Evolutionary conservation across 2,797 vertebrate species (phyloP), one percentile per base, ranked within the genome.

Genomic region (Cuniculus paca): DNA sequence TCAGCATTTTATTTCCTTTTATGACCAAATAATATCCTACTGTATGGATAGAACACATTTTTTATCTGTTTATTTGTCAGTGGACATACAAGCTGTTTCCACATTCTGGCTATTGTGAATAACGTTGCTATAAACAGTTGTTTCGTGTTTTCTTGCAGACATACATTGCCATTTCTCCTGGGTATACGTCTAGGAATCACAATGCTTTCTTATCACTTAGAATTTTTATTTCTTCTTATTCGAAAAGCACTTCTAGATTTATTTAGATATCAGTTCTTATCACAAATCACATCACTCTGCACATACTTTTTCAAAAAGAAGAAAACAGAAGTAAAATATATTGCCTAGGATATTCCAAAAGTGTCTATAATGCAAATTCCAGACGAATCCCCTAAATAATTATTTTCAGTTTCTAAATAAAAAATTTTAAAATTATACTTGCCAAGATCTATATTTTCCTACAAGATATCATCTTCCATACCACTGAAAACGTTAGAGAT

Each of bases 241-340:
- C 93, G 72, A 92, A 92, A 78, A 63, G 70, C 26, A 11, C 56
- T 78, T 95, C 61, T 65, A 88, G 79, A 91, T 86, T 77, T 93
- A 91, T 79, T 94, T 83, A 93, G 70, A 80, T 22, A 89, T 89
- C 70, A 70, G 22, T 70, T 85, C 91, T 94, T 93, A 94, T 91
- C 60, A 91, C 8, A 4, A 52, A 79, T 45, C 56, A 45, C 79
- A 94, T 87, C 45, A 20, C 20, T 80, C 79, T 56, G 83, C 2
- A 48, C 8, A 79, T 31, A n/a, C 26, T 68, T 91, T 31, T 82
- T 39, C 17, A 2, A 26, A 70, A n/a, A 78, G 77, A 88, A 81
- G 31, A 90, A 82, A 85, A 86, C 0, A 75, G 83, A 83, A 84
- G 75, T 39, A 77, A 94, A 94, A 68, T 7, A 36, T 6, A 45